These are phyloP conservation scores for Cyclophora punctaria DNA, from an alignment of 2,888 invertebrate genomes.

Conservation along the genomic window DNA sequence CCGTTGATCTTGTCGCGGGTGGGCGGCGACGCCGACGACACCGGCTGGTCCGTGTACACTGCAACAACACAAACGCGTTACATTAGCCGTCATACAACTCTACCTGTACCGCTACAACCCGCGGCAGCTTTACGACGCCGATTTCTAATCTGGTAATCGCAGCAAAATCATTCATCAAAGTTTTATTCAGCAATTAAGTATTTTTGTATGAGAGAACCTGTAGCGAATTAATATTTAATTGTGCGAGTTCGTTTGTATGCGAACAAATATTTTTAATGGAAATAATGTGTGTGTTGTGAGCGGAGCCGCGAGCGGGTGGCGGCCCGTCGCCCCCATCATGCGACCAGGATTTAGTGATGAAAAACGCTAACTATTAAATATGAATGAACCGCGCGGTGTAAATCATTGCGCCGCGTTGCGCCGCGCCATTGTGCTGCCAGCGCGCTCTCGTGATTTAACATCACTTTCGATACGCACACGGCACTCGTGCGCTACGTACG, in stretches of 20 bases:
- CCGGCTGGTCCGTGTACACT: constrained; percentile 80
- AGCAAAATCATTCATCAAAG: constrained; percentile 16
- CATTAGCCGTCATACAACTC: not conserved
- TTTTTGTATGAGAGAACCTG: constrained; percentile 12
- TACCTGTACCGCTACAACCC: not conserved
- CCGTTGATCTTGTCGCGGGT: constrained; percentile 86
- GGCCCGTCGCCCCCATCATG: constrained; percentile 48
- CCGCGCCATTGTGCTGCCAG: constrained; percentile 30
- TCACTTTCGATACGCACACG: not conserved
- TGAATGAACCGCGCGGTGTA: constrained; percentile 55
- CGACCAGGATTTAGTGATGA: constrained; percentile 47
- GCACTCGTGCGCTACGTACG: not conserved
- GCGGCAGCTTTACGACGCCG: not conserved
- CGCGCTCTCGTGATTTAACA: too few species aligned
- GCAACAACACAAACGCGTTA: constrained; percentile 23
- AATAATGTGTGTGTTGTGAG: constrained; percentile 10
- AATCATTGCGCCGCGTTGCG: constrained; percentile 67
- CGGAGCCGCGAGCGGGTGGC: constrained; percentile 28
- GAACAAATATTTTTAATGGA: constrained; percentile 13
- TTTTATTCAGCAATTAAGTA: constrained; percentile 16
- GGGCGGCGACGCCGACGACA: constrained; percentile 86
- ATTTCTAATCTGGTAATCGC: constrained; percentile 16
- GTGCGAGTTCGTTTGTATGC: constrained; percentile 1
- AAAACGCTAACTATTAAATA: constrained; percentile 62
- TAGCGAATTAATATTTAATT: constrained; percentile 14